Evolutionary conservation across 2,797 vertebrate genomes (phyloP).

Genomic region (Acrocephalus scirpaceus): DNA sequence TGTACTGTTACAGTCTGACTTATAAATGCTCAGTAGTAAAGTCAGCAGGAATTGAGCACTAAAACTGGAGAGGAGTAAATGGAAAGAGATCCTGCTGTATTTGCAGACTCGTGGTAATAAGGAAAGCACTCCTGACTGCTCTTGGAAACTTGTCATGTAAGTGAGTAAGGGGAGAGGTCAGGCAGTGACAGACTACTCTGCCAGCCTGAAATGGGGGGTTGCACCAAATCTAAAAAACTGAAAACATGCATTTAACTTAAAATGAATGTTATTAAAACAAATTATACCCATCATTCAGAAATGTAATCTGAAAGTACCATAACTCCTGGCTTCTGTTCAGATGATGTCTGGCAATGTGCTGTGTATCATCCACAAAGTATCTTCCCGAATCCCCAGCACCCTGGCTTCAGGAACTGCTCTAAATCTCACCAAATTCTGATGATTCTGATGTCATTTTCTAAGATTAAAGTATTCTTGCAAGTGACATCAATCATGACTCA

Average conservation of each 20-base stretch:
- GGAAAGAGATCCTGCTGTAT: conserved; percentile 40
- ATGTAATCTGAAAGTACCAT: conserved; percentile 24
- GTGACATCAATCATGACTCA: conserved; percentile 68
- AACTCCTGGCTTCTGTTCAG: conserved; percentile 45
- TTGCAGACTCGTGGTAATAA: background rate
- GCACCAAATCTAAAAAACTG: background rate
- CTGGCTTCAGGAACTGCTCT: background rate
- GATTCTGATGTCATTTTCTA: conserved; percentile 65
- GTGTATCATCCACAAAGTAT: conserved; percentile 37
- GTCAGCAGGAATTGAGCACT: conserved; percentile 46
- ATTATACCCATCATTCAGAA: conserved; percentile 24
- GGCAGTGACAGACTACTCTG: background rate
- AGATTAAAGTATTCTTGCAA: conserved; percentile 61
- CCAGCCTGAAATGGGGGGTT: background rate
- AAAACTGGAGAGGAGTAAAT: conserved; percentile 44
- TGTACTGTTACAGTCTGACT: conserved; percentile 20
- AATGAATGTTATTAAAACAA: conserved; percentile 38
- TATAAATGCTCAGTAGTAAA: conserved; percentile 24
- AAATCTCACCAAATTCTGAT: conserved; percentile 53
- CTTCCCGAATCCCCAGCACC: conserved; percentile 43
- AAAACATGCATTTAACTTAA: background rate
- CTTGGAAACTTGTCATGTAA: conserved; percentile 18
- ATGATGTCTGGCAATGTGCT: conserved; percentile 40
- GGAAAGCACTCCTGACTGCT: conserved; percentile 10
- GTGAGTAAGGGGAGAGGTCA: conserved; percentile 25